Conservation (phyloP, 2,113 vertebrate species). For the Syngnathus scovelli region DNA sequence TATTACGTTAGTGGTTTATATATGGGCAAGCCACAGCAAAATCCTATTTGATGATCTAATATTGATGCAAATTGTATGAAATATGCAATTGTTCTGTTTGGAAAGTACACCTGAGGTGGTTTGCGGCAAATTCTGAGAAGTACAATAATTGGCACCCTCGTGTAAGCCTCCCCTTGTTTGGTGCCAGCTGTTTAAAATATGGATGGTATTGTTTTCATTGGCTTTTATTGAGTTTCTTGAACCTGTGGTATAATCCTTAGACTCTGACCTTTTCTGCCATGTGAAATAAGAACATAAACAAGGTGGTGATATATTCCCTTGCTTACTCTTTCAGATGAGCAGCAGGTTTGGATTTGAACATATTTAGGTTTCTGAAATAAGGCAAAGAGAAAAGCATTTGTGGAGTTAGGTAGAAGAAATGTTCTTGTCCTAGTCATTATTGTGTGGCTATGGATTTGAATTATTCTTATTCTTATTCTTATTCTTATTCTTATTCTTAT, state of each 20-base stretch:
- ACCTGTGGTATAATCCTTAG: conserved; percentile 64
- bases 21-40: conserved; percentile 19
- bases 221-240: conserved; percentile 70
- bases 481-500: neutral
- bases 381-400: conserved; percentile 32
- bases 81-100: conserved; percentile 21
- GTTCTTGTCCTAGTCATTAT: conserved; percentile 36
- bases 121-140: conserved; percentile 62
- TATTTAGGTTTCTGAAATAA: conserved; percentile 56
- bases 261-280: conserved; percentile 73
- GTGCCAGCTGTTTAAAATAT: conserved; percentile 75
- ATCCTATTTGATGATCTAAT: conserved; percentile 26
- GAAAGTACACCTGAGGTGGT: conserved; percentile 55
- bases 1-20: conserved; percentile 29
- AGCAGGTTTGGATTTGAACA: conserved; percentile 54
- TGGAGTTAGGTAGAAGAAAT: conserved; percentile 26
- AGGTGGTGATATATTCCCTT: conserved; percentile 60
- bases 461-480: too few species aligned
- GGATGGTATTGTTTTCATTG: conserved; percentile 74
- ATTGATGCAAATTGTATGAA: conserved; percentile 33
- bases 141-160: conserved; percentile 74
- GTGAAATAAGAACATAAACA: conserved; percentile 71
- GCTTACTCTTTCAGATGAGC: conserved; percentile 54
- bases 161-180: conserved; percentile 63
- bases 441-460: conserved; percentile 19